Percentiles rank a stretch among this genome's conserved stretches.
Evolutionary conservation across 2,888 invertebrate species (phyloP).

Genomic region (Mimas tiliae): DNA sequence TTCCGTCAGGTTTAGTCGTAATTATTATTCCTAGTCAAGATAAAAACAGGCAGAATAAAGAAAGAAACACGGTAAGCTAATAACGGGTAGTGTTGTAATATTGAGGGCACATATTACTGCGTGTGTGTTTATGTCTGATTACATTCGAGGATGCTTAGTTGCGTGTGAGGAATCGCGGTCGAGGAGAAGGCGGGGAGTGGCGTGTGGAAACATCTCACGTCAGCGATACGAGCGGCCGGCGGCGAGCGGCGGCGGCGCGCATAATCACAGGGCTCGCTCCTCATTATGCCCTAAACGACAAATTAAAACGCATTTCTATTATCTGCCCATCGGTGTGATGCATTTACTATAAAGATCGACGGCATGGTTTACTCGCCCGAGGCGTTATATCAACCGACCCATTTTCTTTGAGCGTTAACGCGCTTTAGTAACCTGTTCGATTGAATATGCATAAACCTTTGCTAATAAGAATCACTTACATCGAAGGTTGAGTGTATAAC

Average conservation of each 20-base stretch:
- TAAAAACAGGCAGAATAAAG: no score
- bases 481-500: conserved; percentile 17
- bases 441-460: conserved; percentile 23
- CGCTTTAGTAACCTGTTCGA: conserved; percentile 44
- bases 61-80: neutral
- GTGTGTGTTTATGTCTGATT: conserved; percentile 38
- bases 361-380: conserved; percentile 62
- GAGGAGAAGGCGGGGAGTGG: conserved; percentile 49
- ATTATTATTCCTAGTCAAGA: neutral
- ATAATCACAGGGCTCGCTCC: conserved; percentile 85
- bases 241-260: conserved; percentile 79
- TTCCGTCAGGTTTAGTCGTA: neutral
- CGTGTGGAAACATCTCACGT: conserved; percentile 76
- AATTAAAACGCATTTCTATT: conserved; percentile 85
- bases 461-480: conserved; percentile 22
- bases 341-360: conserved; percentile 44
- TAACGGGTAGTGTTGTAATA: neutral
- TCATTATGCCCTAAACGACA: conserved; percentile 85
- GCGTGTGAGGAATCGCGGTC: conserved; percentile 41
- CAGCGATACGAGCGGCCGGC: conserved; percentile 83
- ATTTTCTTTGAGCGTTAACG: conserved; percentile 54
- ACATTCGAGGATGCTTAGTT: conserved; percentile 58
- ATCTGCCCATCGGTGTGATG: conserved; percentile 77
- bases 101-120: conserved; percentile 25
- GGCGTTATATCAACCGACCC: conserved; percentile 48